Evolutionary conservation across 2,888 invertebrate genomes (phyloP).

Genomic region (Iphiclides podalirius): DNA sequence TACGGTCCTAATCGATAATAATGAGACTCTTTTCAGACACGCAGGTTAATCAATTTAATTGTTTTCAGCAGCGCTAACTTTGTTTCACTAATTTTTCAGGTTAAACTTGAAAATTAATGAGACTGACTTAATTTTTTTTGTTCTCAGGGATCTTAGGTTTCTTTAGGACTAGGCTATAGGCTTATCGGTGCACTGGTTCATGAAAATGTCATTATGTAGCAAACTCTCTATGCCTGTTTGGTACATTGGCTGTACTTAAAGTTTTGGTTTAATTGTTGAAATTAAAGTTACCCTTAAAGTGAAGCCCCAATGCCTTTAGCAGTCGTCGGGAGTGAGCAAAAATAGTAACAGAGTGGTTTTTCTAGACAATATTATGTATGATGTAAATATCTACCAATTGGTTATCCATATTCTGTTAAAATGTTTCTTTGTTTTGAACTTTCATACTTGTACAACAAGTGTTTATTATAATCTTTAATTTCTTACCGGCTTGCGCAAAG

Average conservation of each 20-base stretch:
- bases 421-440: too few species aligned
- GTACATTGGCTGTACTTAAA: neutral
- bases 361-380: neutral
- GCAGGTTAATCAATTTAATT: conserved; percentile 41
- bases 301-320: too few species aligned
- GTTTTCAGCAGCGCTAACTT: conserved; percentile 72
- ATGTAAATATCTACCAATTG: neutral
- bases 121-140: conserved; percentile 35
- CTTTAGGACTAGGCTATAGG: conserved; percentile 34
- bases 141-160: conserved; percentile 59
- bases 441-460: too few species aligned
- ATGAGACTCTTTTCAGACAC: conserved; percentile 23
- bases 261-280: neutral
- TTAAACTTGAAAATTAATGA: conserved; percentile 41
- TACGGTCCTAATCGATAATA: conserved; percentile 12
- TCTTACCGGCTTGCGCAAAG: too few species aligned
- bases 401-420: too few species aligned
- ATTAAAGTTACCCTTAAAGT: neutral
- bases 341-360: neutral
- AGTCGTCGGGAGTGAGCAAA: neutral
- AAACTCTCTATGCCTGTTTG: neutral
- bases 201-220: conserved; percentile 3
- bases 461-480: too few species aligned
- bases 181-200: conserved; percentile 23
- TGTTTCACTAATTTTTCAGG: conserved; percentile 63